These are phyloP conservation scores for Pseudoips prasinana DNA, from an alignment of 2,888 invertebrate genomes.

Conservation along the genomic window DNA sequence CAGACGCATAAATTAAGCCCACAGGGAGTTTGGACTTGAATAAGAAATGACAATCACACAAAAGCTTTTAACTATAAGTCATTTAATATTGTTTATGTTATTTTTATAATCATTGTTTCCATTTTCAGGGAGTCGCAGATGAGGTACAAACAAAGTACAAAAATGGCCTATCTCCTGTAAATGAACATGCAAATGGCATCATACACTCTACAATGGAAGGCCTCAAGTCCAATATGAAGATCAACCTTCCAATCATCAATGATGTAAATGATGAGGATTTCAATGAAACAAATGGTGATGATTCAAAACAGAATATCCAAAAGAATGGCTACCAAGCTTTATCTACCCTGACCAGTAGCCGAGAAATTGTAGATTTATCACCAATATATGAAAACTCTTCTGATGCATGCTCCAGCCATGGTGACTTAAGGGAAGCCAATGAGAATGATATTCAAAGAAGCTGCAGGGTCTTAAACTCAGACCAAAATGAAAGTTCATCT, in stretches of 20 bases:
- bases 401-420: conserved; percentile 76
- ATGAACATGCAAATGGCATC: conserved; percentile 69
- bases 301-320: conserved; percentile 41
- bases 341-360: conserved; percentile 55
- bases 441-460: conserved; percentile 64
- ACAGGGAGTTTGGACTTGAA: no score
- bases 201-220: conserved; percentile 74
- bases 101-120: no score
- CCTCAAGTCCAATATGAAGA: conserved; percentile 73
- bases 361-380: conserved; percentile 74
- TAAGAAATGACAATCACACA: no score
- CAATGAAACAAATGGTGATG: conserved; percentile 48
- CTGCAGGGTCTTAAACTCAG: conserved; percentile 58
- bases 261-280: conserved; percentile 78
- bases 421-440: conserved; percentile 60
- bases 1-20: no score
- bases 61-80: no score
- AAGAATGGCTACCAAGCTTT: conserved; percentile 71
- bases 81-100: no score
- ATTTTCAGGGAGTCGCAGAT: conserved; percentile 63
- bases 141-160: conserved; percentile 69
- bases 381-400: conserved; percentile 79
- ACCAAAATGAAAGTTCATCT: conserved; percentile 64
- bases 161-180: conserved; percentile 71
- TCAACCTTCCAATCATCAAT: conserved; percentile 70